Evolutionary conservation across 2,797 vertebrate species (phyloP), one percentile per base, ranked within the genome.

Genomic region (Eptatretus atami): DNA sequence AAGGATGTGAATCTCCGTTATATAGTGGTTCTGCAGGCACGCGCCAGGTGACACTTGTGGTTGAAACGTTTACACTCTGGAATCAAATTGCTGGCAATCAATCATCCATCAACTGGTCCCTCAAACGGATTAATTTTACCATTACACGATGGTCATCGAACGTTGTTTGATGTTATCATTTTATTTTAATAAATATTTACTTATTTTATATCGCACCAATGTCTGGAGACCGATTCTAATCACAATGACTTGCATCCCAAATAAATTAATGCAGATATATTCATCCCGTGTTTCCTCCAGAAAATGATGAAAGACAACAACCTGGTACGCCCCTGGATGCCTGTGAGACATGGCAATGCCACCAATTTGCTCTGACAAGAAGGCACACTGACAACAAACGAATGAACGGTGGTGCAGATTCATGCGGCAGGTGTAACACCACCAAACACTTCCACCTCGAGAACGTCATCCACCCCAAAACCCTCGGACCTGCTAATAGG

Each of bases 271-370:
- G 15, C 6, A 3, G 19, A 60, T 6, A 60, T 60, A 4, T 60
- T 9, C 19, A 15, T 63, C n/a, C 63, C 54, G n/a, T 15, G 63
- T 12, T 8, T 66, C 66, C 66, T 63, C 65, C 6, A 86, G 83
- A 86, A 86, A 85, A 86, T 86, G 83, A 86, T 86, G 83, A 83
- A 80, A 68, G 83, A 85, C 72, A 86, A 85, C 71, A 86, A 86
- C 71, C 78, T 86, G 53, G 83, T 86, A 5, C 78, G 82, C 13
- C 82, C 72, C 72, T 86, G 74, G 82, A 86, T 10, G 82, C 83
- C 2, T 86, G 83, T 3, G 82, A 86, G 71, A 86, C 5, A 86
- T 86, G 83, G 83, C 68, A 86, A 84, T 1, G 82, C 83, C 71
- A 86, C 83, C 82, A 71, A 86, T 86, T 76, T 86, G 83, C 71